Base-by-base conservation (phyloP, 2,797 vertebrate genomes). In the Aulostomus chinensis region DNA sequence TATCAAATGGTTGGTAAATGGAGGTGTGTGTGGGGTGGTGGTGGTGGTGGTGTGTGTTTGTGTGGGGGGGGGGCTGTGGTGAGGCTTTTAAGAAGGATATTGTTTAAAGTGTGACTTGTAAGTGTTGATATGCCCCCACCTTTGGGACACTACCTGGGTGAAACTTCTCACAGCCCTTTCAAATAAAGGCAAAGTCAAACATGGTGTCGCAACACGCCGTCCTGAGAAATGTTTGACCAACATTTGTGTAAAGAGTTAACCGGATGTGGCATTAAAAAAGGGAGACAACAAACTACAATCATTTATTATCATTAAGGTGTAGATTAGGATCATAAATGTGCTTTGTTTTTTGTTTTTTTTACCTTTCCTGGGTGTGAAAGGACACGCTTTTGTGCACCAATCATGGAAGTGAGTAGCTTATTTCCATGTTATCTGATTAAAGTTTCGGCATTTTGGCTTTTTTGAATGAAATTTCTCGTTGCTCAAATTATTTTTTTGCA, bases 1-100 rank as follows among this genome's bases (percentile, higher is more conserved):
- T 85, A 81, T 89, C 42, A 63, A 81, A 73, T 76, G 29, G 41
- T 63, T 65, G 86, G 89, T 88, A 89, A 86, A 58, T 4, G 47
- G 48, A 55, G 58, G 49, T 40, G 13, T 10, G 17, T 33, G 26
- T 39, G 48, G 14, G n/a, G 20, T 32, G 9, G 14, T 15, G 22
- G 7, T 26, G 51, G 53, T 58, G 35, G 60, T 60, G 53, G 42
- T 46, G 35, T 26, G 40, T 11, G n/a, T 11, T 17, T 7, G 41
- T 35, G 14, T 15, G 22, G 7, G 17, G 51, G 53, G 61, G 35
- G 60, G 58, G 53, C 42, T 46, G 35, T 26, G 40, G 41, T 35
- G 57, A 87, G 34, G 48, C 41, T 63, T 61, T 73, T 21, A 48
- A 42, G 33, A 69, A 31, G 41, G 53, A 61, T 43, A 45, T 49